phyloP scores from a whole-genome alignment of 2,797 vertebrate species.

The Esox masquinongy region DNA sequence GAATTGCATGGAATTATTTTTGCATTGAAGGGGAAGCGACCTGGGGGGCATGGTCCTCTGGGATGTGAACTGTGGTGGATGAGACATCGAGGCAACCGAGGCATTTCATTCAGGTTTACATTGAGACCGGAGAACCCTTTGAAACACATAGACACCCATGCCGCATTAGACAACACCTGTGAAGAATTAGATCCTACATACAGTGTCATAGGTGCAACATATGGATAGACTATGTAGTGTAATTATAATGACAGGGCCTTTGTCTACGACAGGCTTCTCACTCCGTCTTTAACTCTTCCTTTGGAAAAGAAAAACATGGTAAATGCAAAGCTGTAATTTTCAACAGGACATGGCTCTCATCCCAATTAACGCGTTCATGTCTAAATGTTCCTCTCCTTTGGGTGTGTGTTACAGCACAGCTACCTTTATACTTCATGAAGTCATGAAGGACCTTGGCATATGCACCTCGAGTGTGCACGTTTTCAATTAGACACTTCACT shows the following conservation, averaged over 20 bases:
- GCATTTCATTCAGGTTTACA: neutral
- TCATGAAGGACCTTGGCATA: constrained; percentile 58
- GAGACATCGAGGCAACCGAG: constrained; percentile 6
- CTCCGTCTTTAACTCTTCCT: neutral
- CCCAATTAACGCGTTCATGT: constrained; percentile 62
- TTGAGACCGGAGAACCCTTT: neutral
- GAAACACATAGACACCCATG: constrained; percentile 27
- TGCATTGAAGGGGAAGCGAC: constrained; percentile 31
- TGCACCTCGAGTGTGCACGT: constrained; percentile 44
- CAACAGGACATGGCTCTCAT: constrained; percentile 68
- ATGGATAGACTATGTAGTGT: constrained; percentile 58
- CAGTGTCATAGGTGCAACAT: constrained; percentile 36
- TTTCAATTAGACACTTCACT: constrained; percentile 51
- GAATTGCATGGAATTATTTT: constrained; percentile 35
- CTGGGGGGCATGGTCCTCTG: constrained; percentile 19
- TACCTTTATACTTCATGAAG: constrained; percentile 46
- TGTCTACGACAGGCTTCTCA: neutral
- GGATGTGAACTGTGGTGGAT: constrained; percentile 24
- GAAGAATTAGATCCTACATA: constrained; percentile 50
- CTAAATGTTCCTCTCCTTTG: constrained; percentile 51
- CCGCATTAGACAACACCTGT: constrained; percentile 58
- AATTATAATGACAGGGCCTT: constrained; percentile 58
- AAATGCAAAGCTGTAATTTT: constrained; percentile 50
- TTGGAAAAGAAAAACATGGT: neutral
- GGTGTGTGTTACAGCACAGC: constrained; percentile 41